A percentile compares a stretch with the other conserved stretches of the same genome.
Evolutionary conservation across 2,888 invertebrate genomes (phyloP).

Genomic region (Creontiades dilutus): DNA sequence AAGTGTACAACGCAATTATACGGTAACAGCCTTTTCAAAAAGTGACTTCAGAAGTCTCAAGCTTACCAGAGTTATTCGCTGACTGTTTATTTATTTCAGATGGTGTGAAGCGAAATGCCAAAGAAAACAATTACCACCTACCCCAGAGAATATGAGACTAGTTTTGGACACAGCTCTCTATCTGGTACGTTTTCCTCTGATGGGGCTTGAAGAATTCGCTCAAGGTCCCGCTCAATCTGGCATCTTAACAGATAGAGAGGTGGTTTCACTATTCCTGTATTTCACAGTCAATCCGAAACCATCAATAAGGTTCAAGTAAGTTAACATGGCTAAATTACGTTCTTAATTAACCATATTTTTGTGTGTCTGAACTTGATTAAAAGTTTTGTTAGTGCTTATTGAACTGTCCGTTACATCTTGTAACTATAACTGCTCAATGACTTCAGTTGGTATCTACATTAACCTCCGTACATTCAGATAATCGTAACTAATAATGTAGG

Average conservation of each 20-base stretch:
- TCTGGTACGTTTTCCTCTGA: conserved; percentile 89
- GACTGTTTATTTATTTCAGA: conserved; percentile 77
- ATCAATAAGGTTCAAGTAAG: conserved; percentile 83
- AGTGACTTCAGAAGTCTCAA: background rate
- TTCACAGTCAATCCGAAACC: conserved; percentile 89
- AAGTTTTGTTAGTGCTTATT: background rate
- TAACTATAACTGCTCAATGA: too few species aligned
- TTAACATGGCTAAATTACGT: background rate
- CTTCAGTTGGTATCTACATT: too few species aligned
- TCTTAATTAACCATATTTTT: background rate
- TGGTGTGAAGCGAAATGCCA: conserved; percentile 88
- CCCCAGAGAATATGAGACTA: conserved; percentile 84
- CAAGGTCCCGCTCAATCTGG: conserved; percentile 87
- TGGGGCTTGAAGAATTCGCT: conserved; percentile 92
- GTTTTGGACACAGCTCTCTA: conserved; percentile 86
- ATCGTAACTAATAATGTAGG: too few species aligned
- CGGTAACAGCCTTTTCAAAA: conserved; percentile 78
- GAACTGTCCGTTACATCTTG: too few species aligned
- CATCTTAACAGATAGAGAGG: conserved; percentile 87
- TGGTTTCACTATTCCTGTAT: conserved; percentile 86
- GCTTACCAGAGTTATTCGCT: too few species aligned
- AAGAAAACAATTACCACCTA: conserved; percentile 83
- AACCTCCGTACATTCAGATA: too few species aligned
- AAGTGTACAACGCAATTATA: conserved; percentile 87
- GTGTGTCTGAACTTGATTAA: background rate